Conservation (phyloP, 2,113 vertebrate species). For the Cacatua alba region DNA sequence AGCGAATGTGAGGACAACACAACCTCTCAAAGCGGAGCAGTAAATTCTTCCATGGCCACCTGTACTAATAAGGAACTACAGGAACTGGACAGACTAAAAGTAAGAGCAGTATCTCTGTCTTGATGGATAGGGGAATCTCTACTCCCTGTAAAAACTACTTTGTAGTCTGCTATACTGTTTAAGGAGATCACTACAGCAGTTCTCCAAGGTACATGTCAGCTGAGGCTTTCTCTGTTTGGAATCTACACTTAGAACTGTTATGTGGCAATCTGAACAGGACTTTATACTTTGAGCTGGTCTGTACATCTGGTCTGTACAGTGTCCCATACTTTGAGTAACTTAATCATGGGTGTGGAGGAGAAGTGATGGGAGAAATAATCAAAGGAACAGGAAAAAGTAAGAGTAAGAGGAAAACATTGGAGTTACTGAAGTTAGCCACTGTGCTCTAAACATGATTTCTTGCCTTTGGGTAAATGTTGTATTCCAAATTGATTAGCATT, state of each 20-base stretch:
- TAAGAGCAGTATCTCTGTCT: slow-evolving; percentile 58
- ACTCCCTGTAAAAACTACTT: neutral
- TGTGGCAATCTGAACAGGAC: neutral
- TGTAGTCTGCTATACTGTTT: neutral
- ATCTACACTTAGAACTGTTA: neutral
- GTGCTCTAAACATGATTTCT: neutral
- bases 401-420: neutral
- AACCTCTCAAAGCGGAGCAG: neutral
- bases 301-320: neutral
- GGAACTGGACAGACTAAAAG: slow-evolving; percentile 89
- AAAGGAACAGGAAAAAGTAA: neutral
- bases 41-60: neutral
- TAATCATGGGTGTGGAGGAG: neutral
- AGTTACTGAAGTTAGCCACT: neutral
- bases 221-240: neutral
- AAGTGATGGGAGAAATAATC: neutral
- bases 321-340: neutral
- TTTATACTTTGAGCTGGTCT: neutral
- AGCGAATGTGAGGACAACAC: slow-evolving; percentile 69
- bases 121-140: neutral
- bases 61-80: slow-evolving; percentile 76
- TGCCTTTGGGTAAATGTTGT: neutral
- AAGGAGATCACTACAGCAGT: neutral
- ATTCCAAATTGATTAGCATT: neutral
- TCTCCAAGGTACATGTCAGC: neutral